These are phyloP conservation scores for Rhinogobio ventralis DNA, from an alignment of 2,797 vertebrate genomes.

Conservation along the genomic window DNA sequence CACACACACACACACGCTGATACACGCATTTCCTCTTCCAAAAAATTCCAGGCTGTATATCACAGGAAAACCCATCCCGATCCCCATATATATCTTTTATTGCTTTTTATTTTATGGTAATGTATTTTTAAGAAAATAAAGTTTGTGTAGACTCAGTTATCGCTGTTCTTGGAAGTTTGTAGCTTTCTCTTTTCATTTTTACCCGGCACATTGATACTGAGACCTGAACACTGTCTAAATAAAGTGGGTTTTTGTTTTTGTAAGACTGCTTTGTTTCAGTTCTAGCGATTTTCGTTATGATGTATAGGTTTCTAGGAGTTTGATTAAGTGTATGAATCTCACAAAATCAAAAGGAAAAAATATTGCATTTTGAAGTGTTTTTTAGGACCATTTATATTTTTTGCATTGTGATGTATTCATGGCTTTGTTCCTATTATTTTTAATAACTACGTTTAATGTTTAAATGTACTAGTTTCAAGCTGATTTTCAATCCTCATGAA, in stretches of 20 bases:
- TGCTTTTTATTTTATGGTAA: constrained; percentile 76
- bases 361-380: not conserved
- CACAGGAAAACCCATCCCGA: constrained; percentile 56
- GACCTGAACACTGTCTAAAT: constrained; percentile 80
- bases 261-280: constrained; percentile 32
- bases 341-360: not conserved
- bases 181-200: constrained; percentile 67
- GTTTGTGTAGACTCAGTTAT: constrained; percentile 81
- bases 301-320: not conserved
- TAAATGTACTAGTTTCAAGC: not conserved
- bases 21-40: constrained; percentile 49
- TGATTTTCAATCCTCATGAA: not conserved
- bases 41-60: constrained; percentile 65
- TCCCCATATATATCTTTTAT: constrained; percentile 72
- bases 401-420: not conserved
- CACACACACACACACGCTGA: constrained; percentile 19
- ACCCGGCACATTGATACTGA: constrained; percentile 79
- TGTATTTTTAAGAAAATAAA: constrained; percentile 83
- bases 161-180: constrained; percentile 78
- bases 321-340: not conserved
- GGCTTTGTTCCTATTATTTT: not conserved
- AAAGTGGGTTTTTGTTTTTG: constrained; percentile 76
- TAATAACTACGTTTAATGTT: not conserved
- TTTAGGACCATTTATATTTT: not conserved
- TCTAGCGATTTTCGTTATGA: not conserved